Evolutionary conservation across 92 coral and sea anemone genomes (phyloP), one percentile per base, ranked within the genome.

Genomic region (Siderastrea siderea): DNA sequence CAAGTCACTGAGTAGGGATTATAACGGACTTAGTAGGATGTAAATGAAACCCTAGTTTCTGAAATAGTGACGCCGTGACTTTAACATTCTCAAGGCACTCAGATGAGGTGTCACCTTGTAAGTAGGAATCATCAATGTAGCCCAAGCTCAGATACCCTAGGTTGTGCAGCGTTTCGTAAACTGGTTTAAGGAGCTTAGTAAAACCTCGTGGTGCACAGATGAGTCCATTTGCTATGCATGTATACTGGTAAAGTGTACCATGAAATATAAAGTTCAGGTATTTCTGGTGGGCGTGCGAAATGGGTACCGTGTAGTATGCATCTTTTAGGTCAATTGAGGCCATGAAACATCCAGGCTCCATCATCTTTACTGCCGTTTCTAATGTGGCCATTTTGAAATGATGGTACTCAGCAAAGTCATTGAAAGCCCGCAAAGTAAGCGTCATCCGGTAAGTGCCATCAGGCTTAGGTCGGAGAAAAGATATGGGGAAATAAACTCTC

Each of bases 371-470:
- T 26, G 83, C 68, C 4, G 91, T 74, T 6, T 81, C 76, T 17
- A 91, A 61, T 13, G 92, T 75, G 8, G 88, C 92, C 92, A 87
- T 88, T 83, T 87, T 88, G 49, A 92, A 87, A 71, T 92, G 70
- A 69, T 87, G 68, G 45, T 69, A 82, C 4, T 77, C 76, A 57
- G 87, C 88, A 82, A n/a, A 91, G 47, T 73, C 13, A 69, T 92
- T 91, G 62, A 91, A 59, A 59, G 8, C 63, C 63, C 90, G 85
- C 45, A 85, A 60, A 64, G 75, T 85, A 13, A 85, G 71, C 45
- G 75, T 85, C 73, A 76, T 67, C 51, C 83, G 53, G 66, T 75
- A 51, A 9, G 89, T 13, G 73, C 84, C 89, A 66, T 85, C 89
- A 52, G 66, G 68, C 47, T 75, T 85, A 43, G 83, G 89, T 58